Conservation (phyloP, 1,140 invertebrate species). For the Drosophila triauraria region DNA sequence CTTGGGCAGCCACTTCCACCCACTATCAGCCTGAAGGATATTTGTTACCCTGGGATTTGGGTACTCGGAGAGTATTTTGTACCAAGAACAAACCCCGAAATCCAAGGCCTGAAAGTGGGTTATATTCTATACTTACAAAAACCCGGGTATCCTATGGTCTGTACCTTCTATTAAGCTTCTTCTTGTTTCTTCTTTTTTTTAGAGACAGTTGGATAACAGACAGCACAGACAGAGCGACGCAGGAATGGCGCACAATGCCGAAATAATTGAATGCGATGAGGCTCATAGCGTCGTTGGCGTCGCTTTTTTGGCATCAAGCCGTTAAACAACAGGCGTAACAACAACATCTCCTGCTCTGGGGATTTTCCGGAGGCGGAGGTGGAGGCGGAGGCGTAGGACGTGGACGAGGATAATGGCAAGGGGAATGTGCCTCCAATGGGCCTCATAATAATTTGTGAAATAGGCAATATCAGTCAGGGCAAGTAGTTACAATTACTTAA, state of each 20-base stretch:
- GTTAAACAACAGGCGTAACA: constrained; percentile 81
- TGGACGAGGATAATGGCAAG: constrained; percentile 16
- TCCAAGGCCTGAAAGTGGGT: not conserved
- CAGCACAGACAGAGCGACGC: constrained; percentile 38
- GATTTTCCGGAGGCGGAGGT: constrained; percentile 14
- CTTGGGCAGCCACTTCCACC: constrained; percentile 24
- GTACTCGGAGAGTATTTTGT: not conserved
- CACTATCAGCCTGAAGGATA: constrained; percentile 24
- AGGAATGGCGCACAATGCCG: constrained; percentile 68
- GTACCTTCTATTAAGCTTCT: not conserved
- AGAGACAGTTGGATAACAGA: constrained; percentile 32
- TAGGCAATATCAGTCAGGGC: constrained; percentile 80
- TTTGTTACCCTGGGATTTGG: constrained; percentile 1
- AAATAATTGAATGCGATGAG: constrained; percentile 84
- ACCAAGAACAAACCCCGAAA: fast-evolving
- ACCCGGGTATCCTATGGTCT: not conserved
- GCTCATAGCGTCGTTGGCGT: constrained; percentile 73
- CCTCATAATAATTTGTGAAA: constrained; percentile 82
- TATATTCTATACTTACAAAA: not conserved
- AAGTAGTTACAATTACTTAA: constrained; percentile 83
- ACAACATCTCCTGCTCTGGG: constrained; percentile 37
- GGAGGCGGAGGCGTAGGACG: constrained; percentile 19
- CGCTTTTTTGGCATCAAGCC: constrained; percentile 80
- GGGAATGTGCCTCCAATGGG: constrained; percentile 77
- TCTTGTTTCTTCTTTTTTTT: constrained; percentile 7